Base-by-base conservation (phyloP, 2,888 invertebrate genomes). In the Chydorus sphaericus region DNA sequence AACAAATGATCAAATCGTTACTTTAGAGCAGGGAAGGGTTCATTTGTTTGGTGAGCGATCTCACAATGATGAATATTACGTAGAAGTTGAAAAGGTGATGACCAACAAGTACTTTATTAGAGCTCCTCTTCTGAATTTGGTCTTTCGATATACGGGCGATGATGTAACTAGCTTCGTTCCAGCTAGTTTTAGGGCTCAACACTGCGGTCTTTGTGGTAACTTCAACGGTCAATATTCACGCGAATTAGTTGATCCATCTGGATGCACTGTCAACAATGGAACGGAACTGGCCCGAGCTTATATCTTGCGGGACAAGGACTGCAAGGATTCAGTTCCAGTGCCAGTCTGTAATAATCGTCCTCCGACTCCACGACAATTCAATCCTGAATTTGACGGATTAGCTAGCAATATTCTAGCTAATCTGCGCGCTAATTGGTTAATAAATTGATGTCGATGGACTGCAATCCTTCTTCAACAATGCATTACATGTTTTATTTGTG, bases 201-300 rank as follows among this genome's bases (percentile, higher is more conserved):
- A 60, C 7, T 64, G 65, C 44, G 65, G 65, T 33, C 56, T 65
- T 18, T 65, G 65, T 56, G 64, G 65, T 5, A 61, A 65, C 54
- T 64, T 60, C 59, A 63, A 65, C 50, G 62, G 62, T 14, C 62
- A 65, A 55, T 50, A 55, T n/a, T 50, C 59, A 11, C 52, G 61
- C 49, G 65, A 65, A n/a, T 59, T 61, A 37, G 53, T 52, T 5
- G 61, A 59, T 14, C 58, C 61, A 0, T 53, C 60, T 0, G 61
- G 62, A 4, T 61, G 62, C 28, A 48, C 26, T 30, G 10, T 57
- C 3, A 36, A 30, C 11, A 44, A 30, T 18, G 57, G 31, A 4
- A 38, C 37, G 5, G 57, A 57, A 26, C 18, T 57, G 11, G 57
- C 54, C 4, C 33, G 30, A 6, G 37, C 57, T 14, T 57, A 53